These are phyloP conservation scores for Nebria brevicollis DNA, from an alignment of 2,888 invertebrate species.

Conservation along the genomic window DNA sequence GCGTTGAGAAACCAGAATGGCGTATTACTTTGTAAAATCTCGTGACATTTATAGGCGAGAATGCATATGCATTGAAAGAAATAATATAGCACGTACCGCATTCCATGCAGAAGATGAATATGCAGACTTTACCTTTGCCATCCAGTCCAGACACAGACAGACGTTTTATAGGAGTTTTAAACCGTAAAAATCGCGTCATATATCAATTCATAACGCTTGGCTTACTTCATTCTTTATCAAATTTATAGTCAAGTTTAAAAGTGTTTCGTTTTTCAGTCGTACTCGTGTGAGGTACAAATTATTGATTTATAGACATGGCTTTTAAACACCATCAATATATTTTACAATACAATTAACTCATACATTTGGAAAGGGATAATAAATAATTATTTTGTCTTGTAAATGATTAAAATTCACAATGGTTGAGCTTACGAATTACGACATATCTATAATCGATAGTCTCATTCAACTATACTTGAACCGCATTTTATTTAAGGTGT, in stretches of 20 bases:
- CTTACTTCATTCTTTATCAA: neutral
- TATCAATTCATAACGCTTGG: slow-evolving; percentile 22
- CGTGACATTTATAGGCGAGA: slow-evolving; percentile 37
- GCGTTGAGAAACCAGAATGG: neutral
- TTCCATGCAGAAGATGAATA: slow-evolving; percentile 30
- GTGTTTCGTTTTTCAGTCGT: neutral
- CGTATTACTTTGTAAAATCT: neutral
- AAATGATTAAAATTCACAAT: too few relatives aligned
- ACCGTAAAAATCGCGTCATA: slow-evolving; percentile 34
- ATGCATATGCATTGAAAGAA: slow-evolving; percentile 18
- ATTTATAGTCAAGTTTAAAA: neutral
- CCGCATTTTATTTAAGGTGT: too few relatives aligned
- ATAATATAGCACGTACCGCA: slow-evolving; percentile 20
- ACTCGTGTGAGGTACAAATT: neutral
- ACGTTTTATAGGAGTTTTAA: slow-evolving; percentile 29
- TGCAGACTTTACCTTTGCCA: slow-evolving; percentile 2
- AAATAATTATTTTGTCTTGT: too few relatives aligned
- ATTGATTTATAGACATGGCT: neutral
- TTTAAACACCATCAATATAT: neutral
- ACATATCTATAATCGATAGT: too few relatives aligned
- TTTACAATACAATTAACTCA: too few relatives aligned
- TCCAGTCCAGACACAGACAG: slow-evolving; percentile 19
- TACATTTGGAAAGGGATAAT: too few relatives aligned
- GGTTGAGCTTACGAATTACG: too few relatives aligned
- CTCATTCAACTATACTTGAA: too few relatives aligned